phyloP scores from a whole-genome alignment of 2,797 vertebrate genomes.

The Emydoidea blandingii region DNA sequence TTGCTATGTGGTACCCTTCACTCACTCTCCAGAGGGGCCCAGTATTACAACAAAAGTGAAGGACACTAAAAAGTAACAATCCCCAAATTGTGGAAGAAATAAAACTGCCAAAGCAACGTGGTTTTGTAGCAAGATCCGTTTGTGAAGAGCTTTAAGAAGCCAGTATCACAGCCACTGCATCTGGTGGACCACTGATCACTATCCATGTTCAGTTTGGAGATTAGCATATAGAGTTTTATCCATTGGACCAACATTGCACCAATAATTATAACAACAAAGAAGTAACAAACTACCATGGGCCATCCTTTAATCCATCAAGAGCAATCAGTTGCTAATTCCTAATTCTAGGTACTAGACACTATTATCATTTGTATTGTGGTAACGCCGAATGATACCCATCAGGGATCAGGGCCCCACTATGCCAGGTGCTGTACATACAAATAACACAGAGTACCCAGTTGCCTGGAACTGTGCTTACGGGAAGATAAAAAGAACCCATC shows the following conservation, averaged over 20 bases:
- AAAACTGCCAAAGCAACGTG: neutral
- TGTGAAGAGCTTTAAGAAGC: conserved; percentile 38
- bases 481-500: neutral
- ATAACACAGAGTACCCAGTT: neutral
- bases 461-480: neutral
- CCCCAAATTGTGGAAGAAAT: neutral
- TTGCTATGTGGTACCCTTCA: neutral
- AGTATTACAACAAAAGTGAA: conserved; percentile 13
- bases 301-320: neutral
- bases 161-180: neutral
- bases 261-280: neutral
- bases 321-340: neutral
- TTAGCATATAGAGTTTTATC: neutral
- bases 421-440: neutral
- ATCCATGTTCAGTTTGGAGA: neutral
- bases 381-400: neutral
- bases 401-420: neutral
- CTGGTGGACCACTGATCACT: neutral
- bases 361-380: neutral
- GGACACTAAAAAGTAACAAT: neutral
- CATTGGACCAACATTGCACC: neutral
- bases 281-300: neutral
- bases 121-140: neutral
- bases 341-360: neutral
- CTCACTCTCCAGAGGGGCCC: neutral